Conservation (phyloP, 2,888 invertebrate species). For the Mystacides longicornis region DNA sequence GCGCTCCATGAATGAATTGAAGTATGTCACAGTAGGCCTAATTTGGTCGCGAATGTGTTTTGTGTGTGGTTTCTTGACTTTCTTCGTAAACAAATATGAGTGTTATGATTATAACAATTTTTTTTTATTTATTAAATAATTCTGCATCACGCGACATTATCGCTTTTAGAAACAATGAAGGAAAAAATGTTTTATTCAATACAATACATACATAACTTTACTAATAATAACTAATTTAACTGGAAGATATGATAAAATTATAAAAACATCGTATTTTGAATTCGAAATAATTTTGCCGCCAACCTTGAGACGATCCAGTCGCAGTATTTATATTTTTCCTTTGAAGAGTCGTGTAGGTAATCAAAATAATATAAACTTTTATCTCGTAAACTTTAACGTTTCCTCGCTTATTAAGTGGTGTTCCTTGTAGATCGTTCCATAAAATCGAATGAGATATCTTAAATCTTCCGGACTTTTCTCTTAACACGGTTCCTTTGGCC, state of each 20-base stretch:
- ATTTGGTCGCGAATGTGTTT: too few relatives aligned
- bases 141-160: too few relatives aligned
- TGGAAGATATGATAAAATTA: not conserved
- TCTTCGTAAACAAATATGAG: too few relatives aligned
- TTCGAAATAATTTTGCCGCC: not conserved
- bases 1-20: too few relatives aligned
- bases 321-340: not conserved
- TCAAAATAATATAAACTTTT: slow-evolving; percentile 2
- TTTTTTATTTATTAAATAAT: too few relatives aligned
- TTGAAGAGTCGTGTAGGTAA: not conserved
- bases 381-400: not conserved
- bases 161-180: too few relatives aligned
- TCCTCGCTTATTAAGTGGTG: slow-evolving; percentile 1
- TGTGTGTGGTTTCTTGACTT: too few relatives aligned
- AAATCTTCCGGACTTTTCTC: not conserved
- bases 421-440: not conserved
- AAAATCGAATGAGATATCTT: slow-evolving; percentile 1
- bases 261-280: not conserved
- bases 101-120: too few relatives aligned
- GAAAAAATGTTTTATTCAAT: too few relatives aligned
- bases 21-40: too few relatives aligned
- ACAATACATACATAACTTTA: too few relatives aligned
- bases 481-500: not conserved
- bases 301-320: not conserved
- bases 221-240: not conserved